Conservation (phyloP, 2,113 vertebrate species). For the Arothron firmamentum region DNA sequence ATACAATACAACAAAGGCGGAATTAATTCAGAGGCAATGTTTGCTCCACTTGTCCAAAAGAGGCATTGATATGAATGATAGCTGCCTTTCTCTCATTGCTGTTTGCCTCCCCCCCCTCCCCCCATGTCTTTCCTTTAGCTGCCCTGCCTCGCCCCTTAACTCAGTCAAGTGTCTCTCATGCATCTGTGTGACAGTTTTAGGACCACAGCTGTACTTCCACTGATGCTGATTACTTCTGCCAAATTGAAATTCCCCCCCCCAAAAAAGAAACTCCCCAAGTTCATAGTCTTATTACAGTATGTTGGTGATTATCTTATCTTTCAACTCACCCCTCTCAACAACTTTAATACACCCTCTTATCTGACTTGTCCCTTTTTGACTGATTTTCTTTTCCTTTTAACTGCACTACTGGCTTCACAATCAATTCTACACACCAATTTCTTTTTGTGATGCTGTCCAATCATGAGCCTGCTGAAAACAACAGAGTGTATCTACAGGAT, state of each 20-base stretch:
- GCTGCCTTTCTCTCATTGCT: not conserved
- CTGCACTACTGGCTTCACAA: constrained; percentile 16
- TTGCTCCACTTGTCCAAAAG: not conserved
- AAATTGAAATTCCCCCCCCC: too few species aligned
- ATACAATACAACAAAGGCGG: not conserved
- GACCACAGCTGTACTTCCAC: too few species aligned
- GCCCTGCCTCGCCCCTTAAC: too few species aligned
- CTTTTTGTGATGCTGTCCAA: constrained; percentile 44
- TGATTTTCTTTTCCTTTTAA: constrained; percentile 1
- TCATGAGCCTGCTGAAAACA: constrained; percentile 30
- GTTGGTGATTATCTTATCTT: constrained; percentile 16
- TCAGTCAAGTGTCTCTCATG: too few species aligned
- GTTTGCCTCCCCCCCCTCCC: too few species aligned
- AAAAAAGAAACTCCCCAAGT: too few species aligned
- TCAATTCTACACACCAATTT: constrained; percentile 31
- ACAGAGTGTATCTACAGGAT: constrained; percentile 32
- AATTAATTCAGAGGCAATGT: not conserved
- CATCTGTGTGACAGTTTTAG: too few species aligned
- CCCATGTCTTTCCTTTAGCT: too few species aligned
- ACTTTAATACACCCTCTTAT: constrained; percentile 24
- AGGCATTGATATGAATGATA: not conserved
- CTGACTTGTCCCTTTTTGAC: constrained; percentile 7
- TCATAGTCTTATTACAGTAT: constrained; percentile 14
- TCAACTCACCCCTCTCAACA: constrained; percentile 18
- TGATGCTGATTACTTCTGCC: too few species aligned